A percentile compares a stretch with the other conserved stretches of the same genome.
Conservation (phyloP, 2,113 vertebrate species). For the Balaenoptera acutorostrata region DNA sequence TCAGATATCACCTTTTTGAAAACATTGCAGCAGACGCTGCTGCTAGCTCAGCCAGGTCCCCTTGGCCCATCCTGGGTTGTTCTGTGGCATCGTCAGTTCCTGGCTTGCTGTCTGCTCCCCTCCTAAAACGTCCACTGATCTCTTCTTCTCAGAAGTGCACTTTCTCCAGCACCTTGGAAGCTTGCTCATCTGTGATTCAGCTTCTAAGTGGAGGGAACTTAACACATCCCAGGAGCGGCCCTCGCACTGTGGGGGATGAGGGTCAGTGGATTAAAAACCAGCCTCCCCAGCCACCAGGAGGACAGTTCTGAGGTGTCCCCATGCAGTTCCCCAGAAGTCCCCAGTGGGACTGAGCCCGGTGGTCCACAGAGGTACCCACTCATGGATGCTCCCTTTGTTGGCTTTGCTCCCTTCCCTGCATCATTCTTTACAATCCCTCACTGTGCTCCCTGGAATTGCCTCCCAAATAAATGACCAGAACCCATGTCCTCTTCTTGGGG, state of each 20-base stretch:
- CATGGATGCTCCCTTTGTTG: rapidly evolving
- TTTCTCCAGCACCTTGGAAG: not conserved
- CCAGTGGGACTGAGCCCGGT: not conserved
- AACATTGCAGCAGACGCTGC: rapidly evolving
- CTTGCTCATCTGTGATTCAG: not conserved
- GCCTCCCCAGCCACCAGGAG: too few relatives aligned
- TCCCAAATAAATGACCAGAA: not conserved
- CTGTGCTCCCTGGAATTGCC: not conserved
- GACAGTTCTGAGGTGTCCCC: not conserved
- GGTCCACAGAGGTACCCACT: not conserved
- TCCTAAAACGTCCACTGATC: not conserved
- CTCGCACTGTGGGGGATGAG: not conserved
- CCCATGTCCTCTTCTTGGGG: not conserved
- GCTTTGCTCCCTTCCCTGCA: too few relatives aligned
- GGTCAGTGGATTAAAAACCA: not conserved
- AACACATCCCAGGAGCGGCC: not conserved
- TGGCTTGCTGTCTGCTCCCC: rapidly evolving
- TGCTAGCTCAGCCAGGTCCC: not conserved
- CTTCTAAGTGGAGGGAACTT: too few relatives aligned
- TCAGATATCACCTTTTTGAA: not conserved
- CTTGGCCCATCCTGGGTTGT: not conserved
- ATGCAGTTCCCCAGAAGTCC: rapidly evolving
- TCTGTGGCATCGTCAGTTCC: rapidly evolving
- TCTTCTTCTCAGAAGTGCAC: not conserved
- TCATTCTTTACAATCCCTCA: not conserved